phyloP scores from a whole-genome alignment of 2,888 invertebrate genomes.

The Eurytoma adleriae region DNA sequence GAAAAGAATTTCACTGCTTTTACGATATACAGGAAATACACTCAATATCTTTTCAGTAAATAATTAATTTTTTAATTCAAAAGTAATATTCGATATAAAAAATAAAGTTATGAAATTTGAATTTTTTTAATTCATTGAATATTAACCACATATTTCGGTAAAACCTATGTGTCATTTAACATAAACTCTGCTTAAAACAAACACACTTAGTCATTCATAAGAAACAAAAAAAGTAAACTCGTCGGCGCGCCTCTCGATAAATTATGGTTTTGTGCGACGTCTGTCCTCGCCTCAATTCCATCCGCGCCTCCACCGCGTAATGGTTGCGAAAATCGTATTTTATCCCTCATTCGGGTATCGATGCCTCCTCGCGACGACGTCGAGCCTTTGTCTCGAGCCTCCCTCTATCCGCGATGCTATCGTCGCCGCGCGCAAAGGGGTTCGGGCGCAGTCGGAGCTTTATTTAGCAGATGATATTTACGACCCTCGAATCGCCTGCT shows the following conservation, averaged over 20 bases:
- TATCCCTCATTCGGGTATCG: conserved; percentile 17
- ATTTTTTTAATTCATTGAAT: no score
- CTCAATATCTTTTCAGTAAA: no score
- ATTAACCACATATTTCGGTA: no score
- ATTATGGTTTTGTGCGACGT: not conserved
- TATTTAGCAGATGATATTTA: conserved; percentile 76
- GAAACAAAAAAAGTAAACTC: not conserved
- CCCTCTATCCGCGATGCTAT: conserved; percentile 48
- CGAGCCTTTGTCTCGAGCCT: conserved; percentile 69
- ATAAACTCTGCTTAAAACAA: no score
- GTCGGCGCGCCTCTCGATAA: not conserved
- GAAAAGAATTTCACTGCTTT: no score
- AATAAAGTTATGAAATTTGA: no score
- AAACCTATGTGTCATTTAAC: no score
- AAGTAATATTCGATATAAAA: no score
- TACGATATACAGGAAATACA: no score
- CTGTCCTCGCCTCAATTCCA: conserved; percentile 9
- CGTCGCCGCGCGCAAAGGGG: conserved; percentile 64
- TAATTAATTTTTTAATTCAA: no score
- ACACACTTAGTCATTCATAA: no score
- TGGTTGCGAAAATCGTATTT: conserved; percentile 6
- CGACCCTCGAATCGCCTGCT: conserved; percentile 69
- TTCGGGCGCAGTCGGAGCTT: conserved; percentile 69
- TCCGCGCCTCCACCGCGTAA: not conserved
- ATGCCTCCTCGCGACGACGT: conserved; percentile 32